Base-by-base conservation (phyloP, 2,888 invertebrate species). In the Dinocampus coccinellae region DNA sequence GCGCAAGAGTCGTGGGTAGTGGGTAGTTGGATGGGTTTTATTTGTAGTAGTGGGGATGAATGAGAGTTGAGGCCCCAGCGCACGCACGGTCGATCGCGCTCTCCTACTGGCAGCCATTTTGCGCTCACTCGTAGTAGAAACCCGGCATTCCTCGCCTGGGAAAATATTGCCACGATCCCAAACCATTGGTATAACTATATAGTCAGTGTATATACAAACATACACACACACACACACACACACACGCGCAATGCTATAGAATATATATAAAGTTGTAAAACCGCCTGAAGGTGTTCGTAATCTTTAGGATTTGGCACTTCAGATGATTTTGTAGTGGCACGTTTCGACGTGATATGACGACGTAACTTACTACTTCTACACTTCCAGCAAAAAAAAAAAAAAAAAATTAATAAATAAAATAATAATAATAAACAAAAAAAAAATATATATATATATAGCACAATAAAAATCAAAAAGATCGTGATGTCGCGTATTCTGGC, bases 81-180 rank as follows among this genome's bases (percentile, higher is more conserved):
- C 78, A 81, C 80, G 79, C 78, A 82, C 83, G 83, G 84, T 84
- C 85, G 85, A 85, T 84, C 82, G 84, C 78, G 47, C 47, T 47
- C 47, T 82, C 78, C 79, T 79, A 78, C 61, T 63, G 81, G 84
- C 82, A 81, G 85, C 85, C 85, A 85, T 85, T 84, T 85, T 85
- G 85, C 82, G 82, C 79, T 80, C 69, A 36, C 58, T 63, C 70
- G 70, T 57, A 67, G 69, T n/a, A n/a, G n/a, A n/a, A 70, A 58
- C 72, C 64, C 36, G 79, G 77, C 80, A 80, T 81, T 81, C 81
- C 80, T 77, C 77, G 76, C 80, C 80, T 78, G 82, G 81, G 80
- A 84, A 84, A 84, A 81, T 83, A 82, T 81, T 83, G 83, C 77
- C 74, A 70, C 72, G 72, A 80, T 80, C 79, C 78, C 77, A 66